Base-by-base conservation (phyloP, 2,113 vertebrate genomes). In the Trogon surrucura region DNA sequence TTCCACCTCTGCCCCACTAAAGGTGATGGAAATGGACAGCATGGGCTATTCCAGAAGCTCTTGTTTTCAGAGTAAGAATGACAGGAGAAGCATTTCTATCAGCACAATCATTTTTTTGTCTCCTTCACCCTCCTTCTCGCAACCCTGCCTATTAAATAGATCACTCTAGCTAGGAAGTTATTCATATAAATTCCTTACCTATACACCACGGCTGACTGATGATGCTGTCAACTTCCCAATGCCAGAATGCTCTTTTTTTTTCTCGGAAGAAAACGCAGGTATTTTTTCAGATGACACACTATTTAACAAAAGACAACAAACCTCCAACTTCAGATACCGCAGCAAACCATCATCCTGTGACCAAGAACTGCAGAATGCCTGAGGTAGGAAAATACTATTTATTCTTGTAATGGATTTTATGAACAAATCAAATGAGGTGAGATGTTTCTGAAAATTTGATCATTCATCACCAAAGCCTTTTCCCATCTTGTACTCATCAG, bases 361-460 rank as follows among this genome's bases (percentile, higher is more conserved):
- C 88, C 91, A 91, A 75, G 85, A 86, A 67, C 83, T 5, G 0
- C 70, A 95, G 56, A 96, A 96, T 84, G 97, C 88, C 95, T 69
- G 66, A 95, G 79, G 88, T 71, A 94, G 88, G 92, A 88, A 97
- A 97, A 97, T 86, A 90, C 91, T 94, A 95, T 97, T 96, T 95
- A 96, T 97, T 89, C 92, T 80, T 79, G 78, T 89, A 95, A 96
- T 94, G 78, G 89, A 86, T 96, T 96, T 94, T 85, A 95, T 73
- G 95, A 97, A 94, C 87, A 98, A 97, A 97, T 95, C 88, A 97
- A 97, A 97, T 88, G 81, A 97, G 91, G 93, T 77, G 93, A 94
- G 92, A 95, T 95, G 88, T 91, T 95, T 72, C 92, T 92, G 86
- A 96, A 96, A 93, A 97, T 97, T 61, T 97, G 97, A 96, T 95